Conservation (phyloP, 2,113 vertebrate genomes). For the Pionites leucogaster region DNA sequence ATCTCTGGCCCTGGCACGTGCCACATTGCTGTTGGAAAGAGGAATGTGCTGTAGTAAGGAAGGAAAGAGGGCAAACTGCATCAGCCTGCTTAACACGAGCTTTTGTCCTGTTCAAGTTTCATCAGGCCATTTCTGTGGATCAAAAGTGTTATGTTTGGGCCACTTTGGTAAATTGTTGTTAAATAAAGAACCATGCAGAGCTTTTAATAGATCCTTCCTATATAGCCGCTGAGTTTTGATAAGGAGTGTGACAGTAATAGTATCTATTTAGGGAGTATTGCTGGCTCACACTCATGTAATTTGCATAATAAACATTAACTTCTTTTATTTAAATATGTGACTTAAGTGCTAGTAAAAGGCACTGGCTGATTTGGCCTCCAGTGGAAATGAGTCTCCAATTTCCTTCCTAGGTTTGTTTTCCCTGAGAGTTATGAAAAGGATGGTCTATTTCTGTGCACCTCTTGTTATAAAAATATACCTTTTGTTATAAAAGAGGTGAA, state of each 20-base stretch:
- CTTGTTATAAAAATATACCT: constrained; percentile 39
- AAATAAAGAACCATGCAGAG: not conserved
- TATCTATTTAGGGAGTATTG: constrained; percentile 18
- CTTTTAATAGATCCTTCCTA: constrained; percentile 26
- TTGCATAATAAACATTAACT: not conserved
- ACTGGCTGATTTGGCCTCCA: not conserved
- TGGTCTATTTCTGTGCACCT: constrained; percentile 45
- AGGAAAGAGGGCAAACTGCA: not conserved
- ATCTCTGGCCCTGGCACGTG: not conserved
- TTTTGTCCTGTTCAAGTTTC: not conserved
- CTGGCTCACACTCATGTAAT: not conserved
- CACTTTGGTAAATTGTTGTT: not conserved
- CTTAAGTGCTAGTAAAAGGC: constrained; percentile 1
- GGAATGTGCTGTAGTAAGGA: fast-evolving
- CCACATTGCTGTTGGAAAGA: not conserved
- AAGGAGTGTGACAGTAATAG: not conserved
- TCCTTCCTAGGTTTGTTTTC: constrained; percentile 64
- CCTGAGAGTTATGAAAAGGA: not conserved
- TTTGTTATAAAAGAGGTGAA: not conserved
- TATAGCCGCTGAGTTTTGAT: not conserved
- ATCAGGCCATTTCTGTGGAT: not conserved
- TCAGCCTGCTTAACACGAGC: not conserved
- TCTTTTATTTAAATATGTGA: not conserved
- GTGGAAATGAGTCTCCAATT: not conserved
- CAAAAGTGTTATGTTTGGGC: not conserved